Percentiles rank a stretch among this genome's conserved stretches.
Conservation (phyloP, 2,888 invertebrate species). For the Xestoiulus laeticollis region DNA sequence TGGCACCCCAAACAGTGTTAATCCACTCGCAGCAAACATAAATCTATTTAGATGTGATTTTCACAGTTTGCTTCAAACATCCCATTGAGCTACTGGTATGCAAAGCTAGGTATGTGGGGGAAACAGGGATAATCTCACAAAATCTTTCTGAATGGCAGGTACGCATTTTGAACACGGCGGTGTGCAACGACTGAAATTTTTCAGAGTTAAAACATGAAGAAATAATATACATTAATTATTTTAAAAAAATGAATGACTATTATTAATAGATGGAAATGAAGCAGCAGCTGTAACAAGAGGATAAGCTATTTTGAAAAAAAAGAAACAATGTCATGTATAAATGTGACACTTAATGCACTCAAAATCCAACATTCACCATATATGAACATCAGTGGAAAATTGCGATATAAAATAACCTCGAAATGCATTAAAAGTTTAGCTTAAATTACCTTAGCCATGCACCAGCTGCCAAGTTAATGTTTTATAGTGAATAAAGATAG, state of each 20-base stretch:
- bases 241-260: background rate
- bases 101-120: background rate
- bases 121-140: background rate
- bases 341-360: background rate
- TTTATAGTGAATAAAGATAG: background rate
- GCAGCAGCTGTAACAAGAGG: background rate
- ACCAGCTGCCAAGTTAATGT: slow-evolving; percentile 20
- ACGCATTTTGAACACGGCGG: slow-evolving; percentile 23
- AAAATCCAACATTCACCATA: background rate
- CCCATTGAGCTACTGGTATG: slow-evolving; percentile 15
- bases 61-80: background rate
- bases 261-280: background rate
- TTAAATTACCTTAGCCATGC: background rate
- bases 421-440: slow-evolving; percentile 20
- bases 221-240: slow-evolving; percentile 4
- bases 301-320: background rate
- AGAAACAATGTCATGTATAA: slow-evolving; percentile 5
- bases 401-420: background rate
- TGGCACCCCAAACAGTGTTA: background rate
- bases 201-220: background rate
- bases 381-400: background rate
- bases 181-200: slow-evolving; percentile 1
- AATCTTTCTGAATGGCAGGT: slow-evolving; percentile 1
- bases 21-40: background rate
- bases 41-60: background rate